Percentiles rank a stretch among this genome's conserved stretches.
Evolutionary conservation across 2,797 vertebrate species (phyloP).

Genomic region (Bufotes viridis): DNA sequence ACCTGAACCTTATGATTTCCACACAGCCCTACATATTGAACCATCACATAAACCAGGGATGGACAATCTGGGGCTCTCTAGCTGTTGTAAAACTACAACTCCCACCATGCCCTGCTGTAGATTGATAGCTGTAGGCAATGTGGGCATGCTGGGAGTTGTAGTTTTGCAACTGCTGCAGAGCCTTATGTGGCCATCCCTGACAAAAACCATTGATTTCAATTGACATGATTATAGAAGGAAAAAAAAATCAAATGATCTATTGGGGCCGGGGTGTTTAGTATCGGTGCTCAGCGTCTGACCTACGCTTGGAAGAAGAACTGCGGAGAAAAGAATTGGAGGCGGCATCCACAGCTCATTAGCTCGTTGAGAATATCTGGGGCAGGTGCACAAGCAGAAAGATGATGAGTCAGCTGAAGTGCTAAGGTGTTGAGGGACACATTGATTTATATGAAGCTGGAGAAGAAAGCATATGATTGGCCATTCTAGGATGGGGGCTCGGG

Average conservation of each 20-base stretch:
- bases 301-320: neutral
- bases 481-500: slow-evolving; percentile 17
- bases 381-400: slow-evolving; percentile 39
- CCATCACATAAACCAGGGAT: too few relatives aligned
- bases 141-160: too few relatives aligned
- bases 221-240: neutral
- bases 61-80: too few relatives aligned
- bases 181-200: too few relatives aligned
- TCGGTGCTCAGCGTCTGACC: neutral
- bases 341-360: slow-evolving; percentile 10
- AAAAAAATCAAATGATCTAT: neutral
- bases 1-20: too few relatives aligned
- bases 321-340: neutral
- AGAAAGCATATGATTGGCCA: neutral
- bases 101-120: too few relatives aligned
- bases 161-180: neutral
- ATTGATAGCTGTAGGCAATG: too few relatives aligned
- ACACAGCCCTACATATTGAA: too few relatives aligned
- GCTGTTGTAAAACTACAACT: too few relatives aligned
- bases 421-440: slow-evolving; percentile 49
- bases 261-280: too few relatives aligned
- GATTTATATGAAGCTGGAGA: slow-evolving; percentile 54
- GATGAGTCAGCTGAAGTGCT: slow-evolving; percentile 52
- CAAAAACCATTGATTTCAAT: neutral
- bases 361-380: slow-evolving; percentile 49